A percentile compares a stretch with the other conserved stretches of the same genome.
Conservation (phyloP, 2,888 invertebrate species). For the Ptychoptera albimana region DNA sequence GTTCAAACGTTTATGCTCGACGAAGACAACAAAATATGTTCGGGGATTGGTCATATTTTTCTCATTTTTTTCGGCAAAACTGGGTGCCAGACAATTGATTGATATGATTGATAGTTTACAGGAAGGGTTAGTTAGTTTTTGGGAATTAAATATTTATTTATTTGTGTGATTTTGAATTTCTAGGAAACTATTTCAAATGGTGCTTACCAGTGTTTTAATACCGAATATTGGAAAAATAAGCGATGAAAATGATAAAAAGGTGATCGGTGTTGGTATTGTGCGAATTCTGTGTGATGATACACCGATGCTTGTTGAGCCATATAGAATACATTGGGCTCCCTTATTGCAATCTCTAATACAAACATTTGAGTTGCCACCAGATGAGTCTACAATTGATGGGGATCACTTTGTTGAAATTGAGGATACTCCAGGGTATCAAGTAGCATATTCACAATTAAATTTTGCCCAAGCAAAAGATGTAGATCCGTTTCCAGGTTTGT, state of each 20-base stretch:
- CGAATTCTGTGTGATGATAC: constrained; percentile 68
- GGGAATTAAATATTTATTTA: not conserved
- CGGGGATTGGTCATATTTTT: constrained; percentile 84
- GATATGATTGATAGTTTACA: constrained; percentile 75
- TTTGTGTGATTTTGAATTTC: constrained; percentile 11
- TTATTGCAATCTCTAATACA: constrained; percentile 60
- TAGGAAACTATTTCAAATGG: constrained; percentile 86
- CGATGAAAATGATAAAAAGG: constrained; percentile 70
- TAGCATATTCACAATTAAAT: constrained; percentile 71
- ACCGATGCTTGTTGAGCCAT: constrained; percentile 47
- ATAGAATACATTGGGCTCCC: constrained; percentile 43
- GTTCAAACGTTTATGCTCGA: constrained; percentile 84
- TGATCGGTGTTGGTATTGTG: constrained; percentile 79
- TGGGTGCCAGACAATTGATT: constrained; percentile 58
- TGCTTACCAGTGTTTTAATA: constrained; percentile 75
- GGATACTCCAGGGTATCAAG: constrained; percentile 72
- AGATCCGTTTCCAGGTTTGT: constrained; percentile 32
- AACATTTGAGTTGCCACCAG: constrained; percentile 78
- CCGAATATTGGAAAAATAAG: constrained; percentile 76
- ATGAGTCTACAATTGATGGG: constrained; percentile 60
- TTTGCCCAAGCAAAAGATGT: constrained; percentile 61
- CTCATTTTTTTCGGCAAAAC: constrained; percentile 67
- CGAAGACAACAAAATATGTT: constrained; percentile 91
- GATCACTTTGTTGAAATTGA: constrained; percentile 83
- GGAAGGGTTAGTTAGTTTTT: constrained; percentile 43